Evolutionary conservation across 2,113 vertebrate species (phyloP), one percentile per base, ranked within the genome.

Genomic region (Pao palembangensis): DNA sequence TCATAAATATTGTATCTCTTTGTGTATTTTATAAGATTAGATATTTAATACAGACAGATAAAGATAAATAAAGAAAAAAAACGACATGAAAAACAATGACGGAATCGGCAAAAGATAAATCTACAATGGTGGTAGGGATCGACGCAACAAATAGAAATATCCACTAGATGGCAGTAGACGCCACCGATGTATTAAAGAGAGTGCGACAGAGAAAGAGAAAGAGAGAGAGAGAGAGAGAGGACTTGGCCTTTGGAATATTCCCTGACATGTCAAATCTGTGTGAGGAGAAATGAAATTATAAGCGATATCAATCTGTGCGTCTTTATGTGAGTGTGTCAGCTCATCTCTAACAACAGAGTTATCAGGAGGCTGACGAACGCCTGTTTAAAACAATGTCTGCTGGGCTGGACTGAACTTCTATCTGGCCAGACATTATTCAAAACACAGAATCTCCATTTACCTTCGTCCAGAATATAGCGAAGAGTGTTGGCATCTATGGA

Each of bases 311-410:
- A 59, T 54, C 51, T 54, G 53, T 73, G 59, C 69, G 16, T 67
- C 64, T 57, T 34, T 71, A 55, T 74, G 46, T 28, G 44, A 44
- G 54, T 19, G 19, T 71, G 78, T 76, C 77, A 54, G 66, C 67
- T 78, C 73, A 78, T 69, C 74, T 82, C 79, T 80, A 83, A 84
- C 84, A 83, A 83, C 80, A 84, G 84, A 81, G 73, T 76, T 85
- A 83, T 84, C 73, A 65, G 73, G 46, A 64, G 60, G 61, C 68
- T 65, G 72, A 80, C 65, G 69, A 64, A 73, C 58, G 71, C 61
- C 42, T 57, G 62, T 75, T 74, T 61, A 77, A 84, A 79, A 77
- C 51, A 61, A 55, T 18, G 52, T 71, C 54, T 10, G 51, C 52
- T 66, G 28, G 67, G 28, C 47, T 55, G 6, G 12, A 69, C 57